Base-by-base conservation (phyloP, 2,888 invertebrate species). In the Danaus chrysippus region DNA sequence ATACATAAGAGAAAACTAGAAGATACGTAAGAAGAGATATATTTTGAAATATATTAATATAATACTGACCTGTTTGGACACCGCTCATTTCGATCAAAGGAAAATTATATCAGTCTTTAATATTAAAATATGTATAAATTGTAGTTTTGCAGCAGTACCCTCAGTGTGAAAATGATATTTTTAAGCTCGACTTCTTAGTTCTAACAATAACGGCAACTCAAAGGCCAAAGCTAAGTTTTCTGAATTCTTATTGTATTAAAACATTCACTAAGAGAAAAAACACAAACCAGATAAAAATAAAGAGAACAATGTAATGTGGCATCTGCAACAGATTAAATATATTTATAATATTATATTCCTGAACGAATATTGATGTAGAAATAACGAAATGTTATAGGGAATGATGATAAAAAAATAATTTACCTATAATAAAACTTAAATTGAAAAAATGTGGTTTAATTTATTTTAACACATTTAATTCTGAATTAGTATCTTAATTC, bases 21-120 rank as follows among this genome's bases (percentile, higher is more conserved):
- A 6, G 23, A 34, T 34, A 17, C 2, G 15, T 6, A 15, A 17
- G 11, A 10, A 17, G 17, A 2, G 15, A 49, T 19, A 44, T 57
- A 46, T 43, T 55, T 10, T 15, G 15, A 42, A 61, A 19, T 46
- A 19, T 63, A 66, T 64, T 59, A 61, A 66, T 63, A 64, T 59
- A 65, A 58, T 66, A 75, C 83, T 73, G 76, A 84, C 87, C 87
- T 80, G 87, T 83, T 76, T 84, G 87, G 69, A 87, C 81, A 68
- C 83, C 84, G 75, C 87, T 87, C 87, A 87, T 87, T 74, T 70
- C 80, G 65, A 59, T 61, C 59, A 62, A 61, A 66, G 59, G 57
- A 66, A 57, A 66, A 62, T 62, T 57, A 55, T 52, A 63, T 65
- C 66, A 64, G 65, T 65, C 63, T 68, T 68, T 41, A 61, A 58